Evolutionary conservation across 2,113 vertebrate species (phyloP).

Genomic region (Chamaea fasciata): DNA sequence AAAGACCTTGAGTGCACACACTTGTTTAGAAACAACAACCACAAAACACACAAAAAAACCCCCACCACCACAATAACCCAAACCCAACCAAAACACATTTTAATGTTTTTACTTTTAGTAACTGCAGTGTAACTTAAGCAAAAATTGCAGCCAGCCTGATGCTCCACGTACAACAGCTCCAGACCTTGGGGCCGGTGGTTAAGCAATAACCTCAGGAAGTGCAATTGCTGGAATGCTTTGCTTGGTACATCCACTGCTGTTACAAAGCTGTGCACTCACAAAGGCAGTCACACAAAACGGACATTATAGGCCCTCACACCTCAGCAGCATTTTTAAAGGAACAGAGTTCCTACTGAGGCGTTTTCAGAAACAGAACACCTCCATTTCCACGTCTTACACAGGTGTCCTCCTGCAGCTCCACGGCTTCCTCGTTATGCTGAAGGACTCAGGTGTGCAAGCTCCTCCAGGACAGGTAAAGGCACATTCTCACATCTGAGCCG

Average conservation of each 20-base stretch:
- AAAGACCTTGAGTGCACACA: neutral
- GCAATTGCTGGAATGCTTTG: neutral
- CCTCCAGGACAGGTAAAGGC: neutral
- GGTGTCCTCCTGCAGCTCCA: neutral
- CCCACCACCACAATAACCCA: neutral
- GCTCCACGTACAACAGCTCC: neutral
- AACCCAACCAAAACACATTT: neutral
- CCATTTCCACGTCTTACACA: neutral
- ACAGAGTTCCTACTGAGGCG: neutral
- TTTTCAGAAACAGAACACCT: neutral
- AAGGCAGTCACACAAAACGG: neutral
- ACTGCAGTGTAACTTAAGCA: neutral
- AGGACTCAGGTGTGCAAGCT: neutral
- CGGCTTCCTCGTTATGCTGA: accelerated
- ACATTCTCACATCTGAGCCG: neutral
- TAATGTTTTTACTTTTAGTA: neutral
- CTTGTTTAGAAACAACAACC: neutral
- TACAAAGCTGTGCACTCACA: neutral
- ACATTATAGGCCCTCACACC: neutral
- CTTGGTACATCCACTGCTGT: neutral
- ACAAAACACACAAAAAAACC: no score
- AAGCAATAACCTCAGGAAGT: neutral
- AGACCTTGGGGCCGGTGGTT: neutral
- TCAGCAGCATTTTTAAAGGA: neutral
- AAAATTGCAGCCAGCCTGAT: neutral